These are phyloP conservation scores for Stichodactyla helianthus DNA, from an alignment of 64 coral and sea anemone genomes.

Conservation along the genomic window DNA sequence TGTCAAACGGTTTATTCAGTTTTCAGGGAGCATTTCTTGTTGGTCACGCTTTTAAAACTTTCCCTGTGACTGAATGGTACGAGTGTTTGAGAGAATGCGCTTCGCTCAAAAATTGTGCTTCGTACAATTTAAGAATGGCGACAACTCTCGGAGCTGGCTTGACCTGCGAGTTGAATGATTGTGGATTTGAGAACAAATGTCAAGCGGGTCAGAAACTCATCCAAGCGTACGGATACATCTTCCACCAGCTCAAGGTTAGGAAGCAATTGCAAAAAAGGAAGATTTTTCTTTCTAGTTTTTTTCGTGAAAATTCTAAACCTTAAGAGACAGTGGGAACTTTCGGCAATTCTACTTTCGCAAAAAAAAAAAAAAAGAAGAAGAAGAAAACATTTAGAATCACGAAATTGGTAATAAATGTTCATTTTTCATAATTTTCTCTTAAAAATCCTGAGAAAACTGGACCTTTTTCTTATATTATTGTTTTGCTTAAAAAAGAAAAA, in stretches of 20 bases:
- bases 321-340: too few species aligned
- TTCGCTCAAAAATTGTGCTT: slow-evolving; percentile 5
- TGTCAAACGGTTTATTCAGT: background rate
- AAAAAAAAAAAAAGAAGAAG: too few species aligned
- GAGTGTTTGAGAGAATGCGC: slow-evolving; percentile 23
- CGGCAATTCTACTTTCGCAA: too few species aligned
- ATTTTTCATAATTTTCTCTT: too few species aligned
- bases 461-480: too few species aligned
- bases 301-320: too few species aligned
- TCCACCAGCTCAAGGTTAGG: slow-evolving; percentile 35
- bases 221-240: background rate
- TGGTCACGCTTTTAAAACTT: background rate
- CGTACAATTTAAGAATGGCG: slow-evolving; percentile 22
- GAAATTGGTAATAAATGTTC: too few species aligned
- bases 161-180: slow-evolving; percentile 33
- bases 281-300: too few species aligned
- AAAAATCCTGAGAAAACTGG: too few species aligned
- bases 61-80: slow-evolving; percentile 21
- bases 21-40: background rate
- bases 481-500: too few species aligned
- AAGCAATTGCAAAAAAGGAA: background rate
- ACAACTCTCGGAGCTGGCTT: background rate
- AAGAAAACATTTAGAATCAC: too few species aligned
- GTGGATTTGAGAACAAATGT: slow-evolving; percentile 19
- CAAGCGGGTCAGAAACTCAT: background rate